phyloP scores from a whole-genome alignment of 2,888 invertebrate genomes.

The Dryobotodes eremita region DNA sequence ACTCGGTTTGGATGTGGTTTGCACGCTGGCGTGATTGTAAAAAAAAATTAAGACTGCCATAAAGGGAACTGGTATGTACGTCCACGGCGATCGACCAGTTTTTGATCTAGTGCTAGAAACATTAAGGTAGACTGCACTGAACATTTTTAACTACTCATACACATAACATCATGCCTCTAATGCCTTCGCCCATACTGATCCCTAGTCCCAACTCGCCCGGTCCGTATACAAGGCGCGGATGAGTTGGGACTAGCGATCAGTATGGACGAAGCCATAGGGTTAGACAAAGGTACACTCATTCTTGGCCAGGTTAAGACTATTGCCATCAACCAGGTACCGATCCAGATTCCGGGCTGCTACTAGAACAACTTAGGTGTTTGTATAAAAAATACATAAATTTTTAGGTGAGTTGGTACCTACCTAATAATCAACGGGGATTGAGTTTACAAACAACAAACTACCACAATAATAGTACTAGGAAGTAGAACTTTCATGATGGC shows the following conservation, averaged over 20 bases:
- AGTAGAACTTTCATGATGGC: not conserved
- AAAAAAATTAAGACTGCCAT: slow-evolving; percentile 37
- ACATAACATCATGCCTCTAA: not conserved
- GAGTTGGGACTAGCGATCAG: too few relatives aligned
- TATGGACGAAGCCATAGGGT: not conserved
- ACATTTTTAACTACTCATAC: not conserved
- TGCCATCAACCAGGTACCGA: not conserved
- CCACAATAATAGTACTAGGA: not conserved
- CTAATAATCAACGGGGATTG: not conserved
- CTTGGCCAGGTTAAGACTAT: not conserved
- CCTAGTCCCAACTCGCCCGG: too few relatives aligned
- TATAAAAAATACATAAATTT: not conserved
- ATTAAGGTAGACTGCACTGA: slow-evolving; percentile 29
- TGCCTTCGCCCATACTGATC: too few relatives aligned
- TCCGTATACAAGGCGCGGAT: too few relatives aligned
- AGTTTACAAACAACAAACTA: not conserved
- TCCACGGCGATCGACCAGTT: slow-evolving; percentile 56
- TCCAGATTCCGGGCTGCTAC: not conserved
- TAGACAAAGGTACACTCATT: not conserved
- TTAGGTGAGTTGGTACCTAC: not conserved
- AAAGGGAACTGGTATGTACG: slow-evolving; percentile 39
- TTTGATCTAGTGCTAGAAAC: slow-evolving; percentile 60
- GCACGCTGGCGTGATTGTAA: slow-evolving; percentile 10
- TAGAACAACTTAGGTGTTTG: not conserved
- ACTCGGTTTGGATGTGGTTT: not conserved